A percentile compares a stretch with the other conserved stretches of the same genome.
Evolutionary conservation across 1,140 invertebrate genomes (phyloP).

Genomic region (Drosophila willistoni): DNA sequence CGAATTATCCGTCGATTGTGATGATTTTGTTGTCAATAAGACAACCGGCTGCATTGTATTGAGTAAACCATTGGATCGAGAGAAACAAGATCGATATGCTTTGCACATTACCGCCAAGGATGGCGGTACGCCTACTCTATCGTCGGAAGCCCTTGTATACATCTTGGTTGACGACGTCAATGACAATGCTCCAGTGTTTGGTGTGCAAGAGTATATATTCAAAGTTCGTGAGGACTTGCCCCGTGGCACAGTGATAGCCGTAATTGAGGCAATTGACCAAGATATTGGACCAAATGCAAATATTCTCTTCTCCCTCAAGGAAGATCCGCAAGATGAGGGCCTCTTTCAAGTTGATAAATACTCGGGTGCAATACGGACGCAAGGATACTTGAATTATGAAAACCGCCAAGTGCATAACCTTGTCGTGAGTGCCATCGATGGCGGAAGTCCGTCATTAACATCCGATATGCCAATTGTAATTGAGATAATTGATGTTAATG

Average conservation of each 20-base stretch:
- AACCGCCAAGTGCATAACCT: slow-evolving; percentile 94
- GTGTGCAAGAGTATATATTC: slow-evolving; percentile 89
- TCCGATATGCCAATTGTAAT: slow-evolving; percentile 91
- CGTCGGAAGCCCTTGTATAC: slow-evolving; percentile 90
- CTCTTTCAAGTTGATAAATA: slow-evolving; percentile 90
- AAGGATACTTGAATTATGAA: slow-evolving; percentile 92
- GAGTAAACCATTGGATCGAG: slow-evolving; percentile 91
- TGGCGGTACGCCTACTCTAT: slow-evolving; percentile 86
- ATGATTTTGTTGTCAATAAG: slow-evolving; percentile 93
- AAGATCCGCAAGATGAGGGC: slow-evolving; percentile 85
- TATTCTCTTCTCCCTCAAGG: slow-evolving; percentile 89
- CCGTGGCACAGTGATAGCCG: slow-evolving; percentile 92
- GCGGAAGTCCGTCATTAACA: slow-evolving; percentile 89
- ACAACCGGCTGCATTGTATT: slow-evolving; percentile 91
- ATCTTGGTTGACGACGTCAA: slow-evolving; percentile 95
- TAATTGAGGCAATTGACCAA: slow-evolving; percentile 93
- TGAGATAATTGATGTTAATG: slow-evolving; percentile 96
- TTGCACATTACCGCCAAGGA: slow-evolving; percentile 93
- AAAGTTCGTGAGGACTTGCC: slow-evolving; percentile 96
- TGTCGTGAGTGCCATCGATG: slow-evolving; percentile 91
- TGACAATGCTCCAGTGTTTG: slow-evolving; percentile 94
- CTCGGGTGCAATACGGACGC: slow-evolving; percentile 92
- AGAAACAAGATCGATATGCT: slow-evolving; percentile 92
- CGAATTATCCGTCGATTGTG: slow-evolving; percentile 90
- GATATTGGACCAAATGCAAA: slow-evolving; percentile 92